Base-by-base conservation (phyloP, 2,797 vertebrate genomes). In the Myoxocephalus aenaeus region DNA sequence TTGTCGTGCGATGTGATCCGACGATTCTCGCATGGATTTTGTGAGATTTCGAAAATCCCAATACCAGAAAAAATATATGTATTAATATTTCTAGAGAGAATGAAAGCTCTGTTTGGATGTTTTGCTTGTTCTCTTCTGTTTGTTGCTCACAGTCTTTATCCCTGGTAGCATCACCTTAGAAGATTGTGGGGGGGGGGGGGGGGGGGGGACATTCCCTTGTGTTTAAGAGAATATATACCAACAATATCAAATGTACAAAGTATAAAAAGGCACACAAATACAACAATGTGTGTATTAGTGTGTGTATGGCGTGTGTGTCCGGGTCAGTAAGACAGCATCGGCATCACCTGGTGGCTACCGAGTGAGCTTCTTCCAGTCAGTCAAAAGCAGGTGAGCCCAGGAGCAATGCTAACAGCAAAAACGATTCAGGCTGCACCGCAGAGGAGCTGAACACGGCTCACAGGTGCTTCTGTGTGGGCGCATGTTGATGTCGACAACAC, bases 21-120 rank as follows among this genome's bases (percentile, higher is more conserved):
- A 7, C 6, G 44, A 18, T 42, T 42, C 40, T 42, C 12, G 40
- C 13, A 42, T 42, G 40, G 40, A 42, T 18, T 15, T 42, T 3
- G 11, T 42, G 13, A 42, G 13, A 48, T 18, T 22, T 10, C 1
- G 10, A 51, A 20, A 51, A 51, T 51, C 20, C 3, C 5, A 8
- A 9, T n/a, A n/a, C 48, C 20, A 51, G 48, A 36, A 29, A 10
- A 77, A 46, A 18, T 18, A 18, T 48, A 46, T n/a, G 4, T 5
- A 1, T 34, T 70, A 18, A 22, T 62, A 70, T 82, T 82, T 77
- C 66, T 40, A 32, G 38, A 59, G 38, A 84, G 56, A 53, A 80
- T 74, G 27, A 34, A 66, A 51, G 34, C 4, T 58, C 53, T 27
- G 70, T 63, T 71, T 77, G 27, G 65, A 36, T 62, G 59, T 57